These are phyloP conservation scores for Xestia ashworthii DNA, from an alignment of 2,888 invertebrate genomes.

Conservation along the genomic window DNA sequence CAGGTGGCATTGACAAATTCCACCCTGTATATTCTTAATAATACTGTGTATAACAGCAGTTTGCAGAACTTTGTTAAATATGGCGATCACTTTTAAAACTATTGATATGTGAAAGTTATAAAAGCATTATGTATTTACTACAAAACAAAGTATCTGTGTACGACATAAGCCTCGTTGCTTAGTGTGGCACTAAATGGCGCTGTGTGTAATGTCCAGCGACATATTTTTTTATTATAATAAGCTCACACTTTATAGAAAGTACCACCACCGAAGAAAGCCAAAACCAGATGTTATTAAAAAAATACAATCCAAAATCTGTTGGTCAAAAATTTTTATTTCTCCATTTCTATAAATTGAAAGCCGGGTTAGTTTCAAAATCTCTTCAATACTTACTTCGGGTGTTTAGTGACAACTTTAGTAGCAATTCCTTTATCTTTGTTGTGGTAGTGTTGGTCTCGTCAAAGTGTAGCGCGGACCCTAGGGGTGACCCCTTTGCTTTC, in stretches of 20 bases:
- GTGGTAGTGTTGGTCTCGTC: slow-evolving; percentile 91
- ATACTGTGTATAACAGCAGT: background rate
- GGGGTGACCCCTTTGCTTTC: slow-evolving; percentile 86
- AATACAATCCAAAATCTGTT: slow-evolving; percentile 45
- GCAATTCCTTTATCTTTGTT: slow-evolving; percentile 90
- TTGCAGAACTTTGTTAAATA: slow-evolving; percentile 1
- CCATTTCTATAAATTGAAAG: slow-evolving; percentile 13
- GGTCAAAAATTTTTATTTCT: slow-evolving; percentile 47
- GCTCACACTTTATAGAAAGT: background rate
- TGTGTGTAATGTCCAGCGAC: too few relatives aligned
- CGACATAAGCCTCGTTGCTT: too few relatives aligned
- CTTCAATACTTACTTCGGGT: slow-evolving; percentile 92
- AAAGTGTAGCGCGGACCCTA: slow-evolving; percentile 90
- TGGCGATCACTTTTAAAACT: background rate
- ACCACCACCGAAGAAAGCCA: background rate
- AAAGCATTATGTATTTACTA: background rate
- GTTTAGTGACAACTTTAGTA: slow-evolving; percentile 91
- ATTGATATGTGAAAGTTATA: background rate
- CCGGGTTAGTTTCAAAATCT: slow-evolving; percentile 31
- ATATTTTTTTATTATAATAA: background rate
- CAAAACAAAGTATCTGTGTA: too few relatives aligned
- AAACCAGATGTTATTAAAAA: slow-evolving; percentile 27
- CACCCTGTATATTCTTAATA: background rate
- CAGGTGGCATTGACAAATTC: too few relatives aligned
- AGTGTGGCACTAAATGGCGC: too few relatives aligned